Base-by-base conservation (phyloP, 2,113 vertebrate genomes). In the Chiloscyllium plagiosum region DNA sequence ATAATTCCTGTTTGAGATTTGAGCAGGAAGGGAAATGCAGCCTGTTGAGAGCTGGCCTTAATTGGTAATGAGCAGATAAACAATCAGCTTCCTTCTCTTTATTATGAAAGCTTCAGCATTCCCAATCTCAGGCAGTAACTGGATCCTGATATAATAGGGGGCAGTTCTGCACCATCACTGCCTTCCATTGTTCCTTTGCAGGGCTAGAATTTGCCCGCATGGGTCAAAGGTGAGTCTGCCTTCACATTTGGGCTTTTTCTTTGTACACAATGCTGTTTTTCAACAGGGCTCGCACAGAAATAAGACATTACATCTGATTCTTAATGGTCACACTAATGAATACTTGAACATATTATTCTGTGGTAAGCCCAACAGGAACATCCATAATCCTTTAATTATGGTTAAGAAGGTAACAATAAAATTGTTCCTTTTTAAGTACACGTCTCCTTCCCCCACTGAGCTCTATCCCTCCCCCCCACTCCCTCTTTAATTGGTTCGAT, bases 41-140 rank as follows among this genome's bases (percentile, higher is more conserved):
- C 97, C 96, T 97, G 96, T 96, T 96, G 96, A 76, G 95, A 68
- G 61, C 96, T 96, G 95, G 96, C 97, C 94, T 33, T 96, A 95
- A 83, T 95, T 96, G 97, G 93, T 96, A 94, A 85, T 66, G 68
- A 0, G 0, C 66, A 96, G 3, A 96, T 42, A 37, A 96, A 95
- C 96, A 97, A 97, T 97, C 61, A 65, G 65, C 96, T 97, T 97
- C 97, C 97, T 97, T 96, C 87, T 97, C 96, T 96, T 96, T 96
- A 96, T 97, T 96, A 96, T 52, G 86, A 56, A 89, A 29, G 86
- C 96, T 33, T 93, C 96, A 96, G 85, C 33, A 65, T 96, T 96
- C 96, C 78, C 96, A 95, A 94, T 68, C 33, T 19, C 37, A 2
- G 37, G 29, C 65, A 19, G 90, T 94, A 94, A 68, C 65, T 65